These are phyloP conservation scores for Melitaea cinxia DNA, from an alignment of 1,140 invertebrate genomes.

Conservation along the genomic window DNA sequence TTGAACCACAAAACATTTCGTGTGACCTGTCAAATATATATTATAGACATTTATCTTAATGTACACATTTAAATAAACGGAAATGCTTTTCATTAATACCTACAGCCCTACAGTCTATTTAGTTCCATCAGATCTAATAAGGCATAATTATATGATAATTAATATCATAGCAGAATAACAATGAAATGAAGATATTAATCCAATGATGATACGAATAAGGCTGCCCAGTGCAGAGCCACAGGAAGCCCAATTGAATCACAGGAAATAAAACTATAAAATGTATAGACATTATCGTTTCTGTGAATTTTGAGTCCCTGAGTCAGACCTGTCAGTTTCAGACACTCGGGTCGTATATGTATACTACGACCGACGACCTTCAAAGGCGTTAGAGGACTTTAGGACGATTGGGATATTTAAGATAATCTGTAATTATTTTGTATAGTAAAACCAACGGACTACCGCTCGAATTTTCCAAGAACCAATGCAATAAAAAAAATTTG, in stretches of 20 bases:
- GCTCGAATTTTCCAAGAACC: too few relatives aligned
- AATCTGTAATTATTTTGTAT: too few relatives aligned
- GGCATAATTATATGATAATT: slow-evolving; percentile 1
- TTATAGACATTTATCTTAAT: too few relatives aligned
- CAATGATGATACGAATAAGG: slow-evolving; percentile 25
- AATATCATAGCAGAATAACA: slow-evolving; percentile 19
- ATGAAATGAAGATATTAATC: slow-evolving; percentile 24
- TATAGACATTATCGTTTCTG: slow-evolving; percentile 32
- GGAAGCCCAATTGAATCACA: slow-evolving; percentile 35
- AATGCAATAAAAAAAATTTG: too few relatives aligned
- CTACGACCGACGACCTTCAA: background rate
- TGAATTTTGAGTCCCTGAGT: slow-evolving; percentile 28
- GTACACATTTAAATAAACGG: too few relatives aligned
- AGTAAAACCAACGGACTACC: too few relatives aligned
- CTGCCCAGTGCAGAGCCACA: slow-evolving; percentile 20
- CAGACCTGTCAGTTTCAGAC: slow-evolving; percentile 22
- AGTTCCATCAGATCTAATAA: background rate
- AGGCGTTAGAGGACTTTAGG: too few relatives aligned
- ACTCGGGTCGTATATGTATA: slow-evolving; percentile 15
- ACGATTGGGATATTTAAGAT: too few relatives aligned
- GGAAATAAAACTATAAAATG: slow-evolving; percentile 31
- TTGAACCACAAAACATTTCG: too few relatives aligned
- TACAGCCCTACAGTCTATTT: background rate
- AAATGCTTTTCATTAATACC: background rate
- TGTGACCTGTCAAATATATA: too few relatives aligned